Evolutionary conservation across 2,113 vertebrate genomes (phyloP).

Genomic region (Miniopterus natalensis): DNA sequence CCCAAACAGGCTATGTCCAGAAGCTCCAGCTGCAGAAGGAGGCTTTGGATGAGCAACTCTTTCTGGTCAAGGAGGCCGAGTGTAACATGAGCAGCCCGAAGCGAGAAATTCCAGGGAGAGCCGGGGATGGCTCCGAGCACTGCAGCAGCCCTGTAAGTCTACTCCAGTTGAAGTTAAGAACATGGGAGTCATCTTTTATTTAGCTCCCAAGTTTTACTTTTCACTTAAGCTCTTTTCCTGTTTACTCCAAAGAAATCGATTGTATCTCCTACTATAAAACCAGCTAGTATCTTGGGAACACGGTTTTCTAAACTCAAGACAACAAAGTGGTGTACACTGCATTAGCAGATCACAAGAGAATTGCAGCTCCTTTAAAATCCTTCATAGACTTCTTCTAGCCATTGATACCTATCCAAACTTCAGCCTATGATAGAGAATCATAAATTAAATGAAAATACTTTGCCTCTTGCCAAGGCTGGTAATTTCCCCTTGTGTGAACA

Average conservation of each 20-base stretch:
- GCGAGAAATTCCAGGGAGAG: slow-evolving; percentile 97
- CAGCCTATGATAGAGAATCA: slow-evolving; percentile 20
- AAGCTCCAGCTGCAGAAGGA: slow-evolving; percentile 98
- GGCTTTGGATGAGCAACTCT: slow-evolving; percentile 97
- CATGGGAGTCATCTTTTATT: slow-evolving; percentile 49
- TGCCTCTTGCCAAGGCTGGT: slow-evolving; percentile 51
- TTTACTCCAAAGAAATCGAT: slow-evolving; percentile 61
- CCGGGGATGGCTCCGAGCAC: slow-evolving; percentile 96
- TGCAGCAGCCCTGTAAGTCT: slow-evolving; percentile 96
- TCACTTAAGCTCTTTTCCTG: slow-evolving; percentile 68
- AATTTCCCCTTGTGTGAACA: slow-evolving; percentile 14
- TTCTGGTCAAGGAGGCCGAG: slow-evolving; percentile 98
- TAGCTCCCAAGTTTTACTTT: slow-evolving; percentile 58
- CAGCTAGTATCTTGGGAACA: slow-evolving; percentile 47
- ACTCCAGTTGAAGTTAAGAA: not conserved
- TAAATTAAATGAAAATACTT: slow-evolving; percentile 52
- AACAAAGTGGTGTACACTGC: slow-evolving; percentile 5
- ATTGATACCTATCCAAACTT: not conserved
- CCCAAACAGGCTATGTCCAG: slow-evolving; percentile 94
- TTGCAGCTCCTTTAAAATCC: not conserved
- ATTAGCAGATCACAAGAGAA: slow-evolving; percentile 57
- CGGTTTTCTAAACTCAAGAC: slow-evolving; percentile 58
- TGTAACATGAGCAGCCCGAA: slow-evolving; percentile 98
- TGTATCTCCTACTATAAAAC: slow-evolving; percentile 36
- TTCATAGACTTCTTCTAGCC: slow-evolving; percentile 26